phyloP scores from a whole-genome alignment of 1,140 invertebrate genomes.

The Rhagoletis zephyria region DNA sequence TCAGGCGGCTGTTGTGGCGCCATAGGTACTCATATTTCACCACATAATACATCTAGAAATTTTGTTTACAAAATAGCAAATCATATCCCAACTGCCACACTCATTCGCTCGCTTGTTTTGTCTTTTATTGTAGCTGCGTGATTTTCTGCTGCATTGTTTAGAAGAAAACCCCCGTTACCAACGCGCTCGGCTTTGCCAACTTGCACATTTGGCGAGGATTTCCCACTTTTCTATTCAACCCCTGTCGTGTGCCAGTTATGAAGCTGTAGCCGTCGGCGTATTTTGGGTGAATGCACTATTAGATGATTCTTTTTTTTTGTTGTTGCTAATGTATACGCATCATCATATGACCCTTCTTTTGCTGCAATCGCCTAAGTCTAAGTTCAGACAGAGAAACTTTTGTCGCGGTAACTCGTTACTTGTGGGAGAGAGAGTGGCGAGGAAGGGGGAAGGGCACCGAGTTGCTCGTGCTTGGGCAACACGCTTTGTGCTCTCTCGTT shows the following conservation, averaged over 20 bases:
- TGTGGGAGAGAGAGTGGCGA: too few relatives aligned
- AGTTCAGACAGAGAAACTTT: too few relatives aligned
- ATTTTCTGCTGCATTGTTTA: constrained; percentile 14
- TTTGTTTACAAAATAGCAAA: constrained; percentile 52
- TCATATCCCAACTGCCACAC: constrained; percentile 10
- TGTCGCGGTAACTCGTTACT: too few relatives aligned
- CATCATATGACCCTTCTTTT: not conserved
- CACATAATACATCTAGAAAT: not conserved
- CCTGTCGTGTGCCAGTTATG: constrained; percentile 6
- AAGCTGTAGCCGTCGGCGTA: not conserved
- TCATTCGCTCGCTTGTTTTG: not conserved
- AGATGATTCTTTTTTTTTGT: not conserved
- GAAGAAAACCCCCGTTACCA: not conserved
- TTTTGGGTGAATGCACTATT: constrained; percentile 52
- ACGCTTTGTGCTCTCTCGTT: too few relatives aligned
- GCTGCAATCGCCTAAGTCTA: not conserved
- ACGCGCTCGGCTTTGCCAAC: not conserved
- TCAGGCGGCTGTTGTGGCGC: not conserved
- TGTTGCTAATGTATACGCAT: not conserved
- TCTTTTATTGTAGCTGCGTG: constrained; percentile 29
- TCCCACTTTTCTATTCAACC: constrained; percentile 3
- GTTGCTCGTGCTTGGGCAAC: too few relatives aligned
- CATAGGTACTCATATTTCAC: constrained; percentile 27
- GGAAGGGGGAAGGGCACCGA: too few relatives aligned
- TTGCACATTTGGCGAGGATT: not conserved